A percentile compares a stretch with the other conserved stretches of the same genome.
Evolutionary conservation across 2,797 vertebrate genomes (phyloP).

Genomic region (Tragopan temminckii): DNA sequence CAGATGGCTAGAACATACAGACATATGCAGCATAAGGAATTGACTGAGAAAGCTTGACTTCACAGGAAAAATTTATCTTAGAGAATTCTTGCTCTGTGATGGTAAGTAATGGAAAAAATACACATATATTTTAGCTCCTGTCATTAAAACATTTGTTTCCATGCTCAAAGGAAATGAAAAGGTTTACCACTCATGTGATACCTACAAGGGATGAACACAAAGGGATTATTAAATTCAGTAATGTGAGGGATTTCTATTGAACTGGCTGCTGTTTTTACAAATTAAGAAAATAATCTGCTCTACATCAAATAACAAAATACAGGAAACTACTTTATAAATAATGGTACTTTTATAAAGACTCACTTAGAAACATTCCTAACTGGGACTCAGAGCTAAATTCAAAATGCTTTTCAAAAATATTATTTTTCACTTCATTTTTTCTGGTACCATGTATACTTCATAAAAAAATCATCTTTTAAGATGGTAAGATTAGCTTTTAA

Average conservation of each 20-base stretch:
- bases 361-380: constrained; percentile 18
- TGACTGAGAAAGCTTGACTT: background rate
- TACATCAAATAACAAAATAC: constrained; percentile 5
- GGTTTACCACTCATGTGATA: background rate
- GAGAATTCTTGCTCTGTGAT: background rate
- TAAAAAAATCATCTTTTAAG: background rate
- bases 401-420: background rate
- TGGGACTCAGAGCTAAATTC: background rate
- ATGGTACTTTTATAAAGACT: background rate
- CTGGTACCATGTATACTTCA: background rate
- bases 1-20: background rate
- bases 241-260: constrained; percentile 14
- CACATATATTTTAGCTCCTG: background rate
- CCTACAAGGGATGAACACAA: background rate
- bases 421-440: background rate
- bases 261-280: background rate
- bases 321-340: constrained; percentile 29
- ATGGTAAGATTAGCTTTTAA: background rate
- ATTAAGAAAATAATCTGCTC: background rate
- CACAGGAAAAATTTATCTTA: background rate
- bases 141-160: background rate
- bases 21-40: background rate
- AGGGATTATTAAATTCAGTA: background rate
- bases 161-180: background rate
- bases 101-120: background rate